These are phyloP conservation scores for Sphaerophoria taeniata DNA, from an alignment of 2,888 invertebrate species.

Conservation along the genomic window DNA sequence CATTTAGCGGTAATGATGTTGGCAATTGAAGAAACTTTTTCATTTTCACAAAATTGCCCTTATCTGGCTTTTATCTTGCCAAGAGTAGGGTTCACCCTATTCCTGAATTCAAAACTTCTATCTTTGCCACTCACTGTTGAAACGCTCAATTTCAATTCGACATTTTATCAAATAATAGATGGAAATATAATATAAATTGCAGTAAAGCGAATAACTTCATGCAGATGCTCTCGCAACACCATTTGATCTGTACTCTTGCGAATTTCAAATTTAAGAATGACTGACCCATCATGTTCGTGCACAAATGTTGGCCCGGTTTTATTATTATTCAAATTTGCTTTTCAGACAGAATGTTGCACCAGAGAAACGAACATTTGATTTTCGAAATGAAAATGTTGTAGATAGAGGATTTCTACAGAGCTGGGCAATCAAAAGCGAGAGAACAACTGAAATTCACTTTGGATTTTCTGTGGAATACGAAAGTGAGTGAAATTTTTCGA, in stretches of 20 bases:
- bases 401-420: slow-evolving; percentile 13
- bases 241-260: too few species aligned
- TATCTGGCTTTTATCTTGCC: too few species aligned
- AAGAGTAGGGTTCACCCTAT: too few species aligned
- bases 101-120: too few species aligned
- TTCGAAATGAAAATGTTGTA: not conserved
- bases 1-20: too few species aligned
- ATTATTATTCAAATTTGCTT: slow-evolving; percentile 15
- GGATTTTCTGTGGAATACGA: not conserved
- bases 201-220: slow-evolving; percentile 25
- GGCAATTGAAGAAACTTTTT: too few species aligned
- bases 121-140: too few species aligned
- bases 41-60: too few species aligned
- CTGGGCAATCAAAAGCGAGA: slow-evolving; percentile 21
- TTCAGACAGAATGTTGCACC: slow-evolving; percentile 25
- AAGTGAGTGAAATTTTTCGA: not conserved
- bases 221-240: slow-evolving; percentile 13
- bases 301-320: slow-evolving; percentile 11
- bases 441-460: slow-evolving; percentile 28
- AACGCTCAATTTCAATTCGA: too few species aligned
- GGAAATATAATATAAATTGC: not conserved
- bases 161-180: too few species aligned
- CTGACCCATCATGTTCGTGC: not conserved
- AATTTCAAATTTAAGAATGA: too few species aligned
- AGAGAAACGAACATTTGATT: slow-evolving; percentile 7